A percentile compares a stretch with the other conserved stretches of the same genome.
Conservation (phyloP, 1,140 invertebrate genomes). For the fruit fly (Drosophila melanogaster) region Release_6_plus_ISO1_MT NT_033777.3:10488501-10489000, state of each 20-base stretch:
- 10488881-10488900: conserved; percentile 43
- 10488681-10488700: conserved; percentile 32
- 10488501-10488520: conserved; percentile 60
- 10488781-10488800: conserved; percentile 70
- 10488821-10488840: not conserved
- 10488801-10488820: not conserved
- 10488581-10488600: conserved; percentile 41
- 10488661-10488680: conserved; percentile 12
- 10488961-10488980: conserved; percentile 82
- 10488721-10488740: conserved; percentile 80
- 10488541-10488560: conserved; percentile 62
- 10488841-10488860: conserved; percentile 71
- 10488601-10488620: conserved; percentile 65
- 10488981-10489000: conserved; percentile 51
- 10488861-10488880: conserved; percentile 79
- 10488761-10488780: conserved; percentile 75
- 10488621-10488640: conserved; percentile 5
- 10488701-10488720: conserved; percentile 28
- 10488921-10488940: conserved; percentile 73
- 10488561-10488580: conserved; percentile 67
- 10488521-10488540: conserved; percentile 60
- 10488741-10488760: conserved; percentile 82
- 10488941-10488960: conserved; percentile 83
- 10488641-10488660: conserved; percentile 33
- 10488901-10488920: not conserved